Base-by-base conservation (phyloP, 1,140 invertebrate species). In the Archegozetes longisetosus region DNA sequence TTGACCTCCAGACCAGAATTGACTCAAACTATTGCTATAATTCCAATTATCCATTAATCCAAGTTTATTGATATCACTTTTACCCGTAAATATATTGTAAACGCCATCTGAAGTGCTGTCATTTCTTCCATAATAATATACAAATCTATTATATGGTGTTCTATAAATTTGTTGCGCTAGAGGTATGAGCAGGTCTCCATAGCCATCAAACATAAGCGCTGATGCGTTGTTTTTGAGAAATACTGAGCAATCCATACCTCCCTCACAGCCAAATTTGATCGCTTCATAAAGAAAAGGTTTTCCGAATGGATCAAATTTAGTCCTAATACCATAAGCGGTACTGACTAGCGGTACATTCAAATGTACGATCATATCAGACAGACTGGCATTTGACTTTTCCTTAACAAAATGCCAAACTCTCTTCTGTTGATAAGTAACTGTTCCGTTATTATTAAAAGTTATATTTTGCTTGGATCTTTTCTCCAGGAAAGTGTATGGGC, bases 331-430 rank as follows among this genome's bases (percentile, higher is more conserved):
- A 40, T 80, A 92, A 85, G 49, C 88, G 86, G 67, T 91, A 84
- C 69, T 95, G 95, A 14, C 89, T 83, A 0, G 92, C 85, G 13
- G 86, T 83, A 0, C 92, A 86, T 4, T 85, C 77, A 89, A 84
- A 0, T 70, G 94, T 88, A 59, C 85, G 82, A 67, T 88, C 83
- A 46, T 77, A 74, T 94, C 72, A 57, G 68, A 64, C 24, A 72
- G 88, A 59, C 85, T 83, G 0, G 80, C 84, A 54, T 83, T 79
- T 17, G 89, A 94, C 70, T 86, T 69, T 67, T 89, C 84, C 46
- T 82, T 85, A 27, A 88, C 80, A 75, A 93, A 95, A n/a, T 76
- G 72, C 73, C 85, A 95, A 27, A 80, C 79, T 69, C 91, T 86
- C 68, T 79, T 82, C 70, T 91, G 83, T 71, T 84, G 82, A 74